Evolutionary conservation across 2,888 invertebrate species (phyloP).

Genomic region (Perizoma flavofasciatum): DNA sequence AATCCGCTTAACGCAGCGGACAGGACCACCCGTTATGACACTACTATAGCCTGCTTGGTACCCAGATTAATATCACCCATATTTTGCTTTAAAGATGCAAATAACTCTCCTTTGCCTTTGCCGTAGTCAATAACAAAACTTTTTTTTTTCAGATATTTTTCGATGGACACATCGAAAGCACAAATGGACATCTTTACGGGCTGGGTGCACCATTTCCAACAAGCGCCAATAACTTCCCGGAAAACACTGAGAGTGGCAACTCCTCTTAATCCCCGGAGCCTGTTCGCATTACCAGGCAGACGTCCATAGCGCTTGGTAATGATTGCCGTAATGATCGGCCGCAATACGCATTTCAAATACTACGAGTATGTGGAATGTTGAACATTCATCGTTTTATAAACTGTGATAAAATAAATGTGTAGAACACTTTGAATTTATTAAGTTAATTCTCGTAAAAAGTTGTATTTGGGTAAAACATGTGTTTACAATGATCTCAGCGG

Average conservation of each 20-base stretch:
- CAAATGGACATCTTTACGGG: conserved; percentile 98
- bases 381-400: conserved; percentile 26
- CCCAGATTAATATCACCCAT: no score
- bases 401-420: conserved; percentile 36
- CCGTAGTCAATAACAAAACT: no score
- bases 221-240: conserved; percentile 88
- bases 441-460: conserved; percentile 17
- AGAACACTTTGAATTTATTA: conserved; percentile 19
- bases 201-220: conserved; percentile 94
- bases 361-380: conserved; percentile 28
- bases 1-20: no score
- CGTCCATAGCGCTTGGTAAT: conserved; percentile 31
- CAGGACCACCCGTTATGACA: no score
- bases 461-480: conserved; percentile 3
- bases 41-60: no score
- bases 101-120: no score
- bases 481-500: conserved; percentile 7
- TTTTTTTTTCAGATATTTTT: conserved; percentile 93
- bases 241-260: conserved; percentile 87
- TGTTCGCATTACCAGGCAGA: conserved; percentile 37
- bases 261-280: conserved; percentile 59
- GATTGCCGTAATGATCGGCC: not conserved
- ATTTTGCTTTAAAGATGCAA: no score
- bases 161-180: conserved; percentile 98
- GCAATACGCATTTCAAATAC: conserved; percentile 13